These are phyloP conservation scores for Brenthis hecate DNA, from an alignment of 2,888 invertebrate species.

Conservation along the genomic window DNA sequence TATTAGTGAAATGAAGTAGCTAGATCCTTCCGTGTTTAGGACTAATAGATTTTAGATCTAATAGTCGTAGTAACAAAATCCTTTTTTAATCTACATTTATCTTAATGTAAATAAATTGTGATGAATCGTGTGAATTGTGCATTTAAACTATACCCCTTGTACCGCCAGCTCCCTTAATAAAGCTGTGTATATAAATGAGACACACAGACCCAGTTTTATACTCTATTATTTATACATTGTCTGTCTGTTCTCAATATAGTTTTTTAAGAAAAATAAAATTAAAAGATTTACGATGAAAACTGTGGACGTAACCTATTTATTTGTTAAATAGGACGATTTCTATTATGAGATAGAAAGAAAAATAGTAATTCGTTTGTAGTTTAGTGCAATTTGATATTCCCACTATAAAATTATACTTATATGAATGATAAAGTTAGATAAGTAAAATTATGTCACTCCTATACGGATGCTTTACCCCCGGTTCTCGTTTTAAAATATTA, in stretches of 20 bases:
- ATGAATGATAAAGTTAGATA: too few relatives aligned
- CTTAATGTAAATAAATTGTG: slow-evolving; percentile 29
- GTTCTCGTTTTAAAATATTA: too few relatives aligned
- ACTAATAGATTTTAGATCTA: slow-evolving; percentile 19
- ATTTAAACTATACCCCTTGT: slow-evolving; percentile 20
- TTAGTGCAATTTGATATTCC: background rate
- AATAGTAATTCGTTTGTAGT: background rate
- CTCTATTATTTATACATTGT: background rate
- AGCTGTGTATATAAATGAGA: slow-evolving; percentile 21
- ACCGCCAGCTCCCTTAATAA: slow-evolving; percentile 12
- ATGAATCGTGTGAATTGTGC: slow-evolving; percentile 35
- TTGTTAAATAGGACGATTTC: slow-evolving; percentile 1
- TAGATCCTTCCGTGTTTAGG: slow-evolving; percentile 24
- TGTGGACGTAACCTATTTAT: slow-evolving; percentile 16
- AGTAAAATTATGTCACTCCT: too few relatives aligned
- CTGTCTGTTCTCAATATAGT: slow-evolving; percentile 15
- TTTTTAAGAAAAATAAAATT: slow-evolving; percentile 7
- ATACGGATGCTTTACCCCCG: too few relatives aligned
- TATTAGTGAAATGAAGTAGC: slow-evolving; percentile 20
- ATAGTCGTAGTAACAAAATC: slow-evolving; percentile 8
- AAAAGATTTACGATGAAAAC: slow-evolving; percentile 1
- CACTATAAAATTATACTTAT: too few relatives aligned
- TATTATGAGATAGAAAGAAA: too few relatives aligned
- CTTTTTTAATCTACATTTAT: background rate
- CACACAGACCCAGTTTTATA: slow-evolving; percentile 17